Conservation (phyloP, 2,888 invertebrate genomes). For the Glaucopsyche alexis region DNA sequence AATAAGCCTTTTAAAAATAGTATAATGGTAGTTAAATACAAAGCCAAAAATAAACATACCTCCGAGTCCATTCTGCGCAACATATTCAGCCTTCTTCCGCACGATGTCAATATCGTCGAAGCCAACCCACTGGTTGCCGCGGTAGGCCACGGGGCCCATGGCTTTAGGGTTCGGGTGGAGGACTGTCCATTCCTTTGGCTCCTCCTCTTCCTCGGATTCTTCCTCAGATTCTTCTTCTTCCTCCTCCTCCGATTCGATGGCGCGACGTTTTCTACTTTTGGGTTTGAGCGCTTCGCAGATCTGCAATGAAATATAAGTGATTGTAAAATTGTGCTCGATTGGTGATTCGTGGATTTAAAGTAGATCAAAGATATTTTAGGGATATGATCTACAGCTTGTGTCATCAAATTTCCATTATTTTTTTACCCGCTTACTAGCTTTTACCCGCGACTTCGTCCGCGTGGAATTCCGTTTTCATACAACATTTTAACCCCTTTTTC, state of each 20-base stretch:
- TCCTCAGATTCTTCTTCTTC: constrained; percentile 61
- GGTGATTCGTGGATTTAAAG: no score
- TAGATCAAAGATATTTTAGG: no score
- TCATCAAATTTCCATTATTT: no score
- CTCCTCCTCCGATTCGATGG: constrained; percentile 47
- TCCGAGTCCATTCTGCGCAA: constrained; percentile 90
- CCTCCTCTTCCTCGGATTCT: constrained; percentile 83
- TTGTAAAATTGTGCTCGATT: neutral
- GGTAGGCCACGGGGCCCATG: constrained; percentile 93
- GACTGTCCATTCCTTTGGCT: constrained; percentile 84
- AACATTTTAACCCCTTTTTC: no score
- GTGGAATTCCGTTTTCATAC: no score
- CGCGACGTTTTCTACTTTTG: constrained; percentile 52
- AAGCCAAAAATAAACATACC: constrained; percentile 63
- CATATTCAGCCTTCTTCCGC: constrained; percentile 90
- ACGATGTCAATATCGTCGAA: constrained; percentile 94
- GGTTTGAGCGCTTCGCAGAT: constrained; percentile 89
- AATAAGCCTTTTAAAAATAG: no score
- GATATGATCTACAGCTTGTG: no score
- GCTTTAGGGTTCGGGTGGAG: constrained; percentile 89
- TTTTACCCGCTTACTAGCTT: no score
- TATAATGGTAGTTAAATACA: no score
- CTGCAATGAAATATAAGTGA: constrained; percentile 62
- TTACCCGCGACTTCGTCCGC: no score
- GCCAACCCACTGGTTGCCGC: constrained; percentile 94